Evolutionary conservation across 2,113 vertebrate species (phyloP).

Genomic region (Rhinoderma darwinii): DNA sequence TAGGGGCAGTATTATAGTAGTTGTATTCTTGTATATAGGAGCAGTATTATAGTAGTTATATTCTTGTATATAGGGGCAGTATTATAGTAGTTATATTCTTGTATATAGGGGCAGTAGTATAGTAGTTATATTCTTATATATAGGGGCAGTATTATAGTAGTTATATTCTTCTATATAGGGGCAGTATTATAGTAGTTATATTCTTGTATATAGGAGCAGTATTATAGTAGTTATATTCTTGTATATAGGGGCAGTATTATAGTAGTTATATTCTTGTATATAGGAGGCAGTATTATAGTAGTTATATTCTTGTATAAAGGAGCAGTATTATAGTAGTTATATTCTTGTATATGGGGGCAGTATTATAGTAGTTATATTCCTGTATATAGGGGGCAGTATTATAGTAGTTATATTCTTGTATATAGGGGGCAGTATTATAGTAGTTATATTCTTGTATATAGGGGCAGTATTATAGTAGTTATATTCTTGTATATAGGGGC

Average conservation of each 20-base stretch:
- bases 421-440: too few relatives aligned
- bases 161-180: neutral
- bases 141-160: neutral
- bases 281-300: too few relatives aligned
- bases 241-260: neutral
- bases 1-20: neutral
- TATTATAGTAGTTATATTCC: too few relatives aligned
- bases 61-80: neutral
- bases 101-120: neutral
- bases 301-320: too few relatives aligned
- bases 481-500: too few relatives aligned
- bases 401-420: too few relatives aligned
- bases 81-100: constrained; percentile 6
- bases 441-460: too few relatives aligned
- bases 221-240: neutral
- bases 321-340: too few relatives aligned
- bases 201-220: neutral
- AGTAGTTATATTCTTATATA: neutral
- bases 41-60: constrained; percentile 6
- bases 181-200: neutral
- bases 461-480: too few relatives aligned
- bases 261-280: constrained; percentile 10
- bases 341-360: too few relatives aligned
- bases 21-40: neutral
- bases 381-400: too few relatives aligned